Percentiles rank a stretch among this genome's conserved stretches.
Conservation (phyloP, 2,888 invertebrate species). For the Rosalia funebris region DNA sequence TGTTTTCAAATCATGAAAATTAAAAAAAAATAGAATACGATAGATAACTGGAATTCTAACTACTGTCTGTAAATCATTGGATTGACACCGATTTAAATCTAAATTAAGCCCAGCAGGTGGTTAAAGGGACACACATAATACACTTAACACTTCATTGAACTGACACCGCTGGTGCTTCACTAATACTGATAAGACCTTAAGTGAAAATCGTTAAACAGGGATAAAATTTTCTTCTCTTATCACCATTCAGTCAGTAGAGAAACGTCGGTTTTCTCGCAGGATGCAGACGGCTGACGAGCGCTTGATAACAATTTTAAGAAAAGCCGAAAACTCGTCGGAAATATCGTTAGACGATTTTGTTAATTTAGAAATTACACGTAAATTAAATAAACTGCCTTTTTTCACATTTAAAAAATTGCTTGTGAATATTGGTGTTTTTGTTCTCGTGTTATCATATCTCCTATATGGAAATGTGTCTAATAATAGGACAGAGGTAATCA, state of each 20-base stretch:
- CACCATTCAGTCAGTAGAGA: slow-evolving; percentile 12
- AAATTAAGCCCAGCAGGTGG: no score
- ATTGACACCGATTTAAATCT: no score
- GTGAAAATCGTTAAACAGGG: slow-evolving; percentile 24
- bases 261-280: slow-evolving; percentile 15
- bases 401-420: slow-evolving; percentile 14
- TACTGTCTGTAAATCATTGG: no score
- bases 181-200: slow-evolving; percentile 37
- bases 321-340: slow-evolving; percentile 37
- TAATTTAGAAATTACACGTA: slow-evolving; percentile 29
- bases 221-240: slow-evolving; percentile 25
- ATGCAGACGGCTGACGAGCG: slow-evolving; percentile 46
- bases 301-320: slow-evolving; percentile 38
- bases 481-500: no score
- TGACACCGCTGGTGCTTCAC: slow-evolving; percentile 41
- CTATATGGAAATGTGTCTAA: slow-evolving; percentile 26
- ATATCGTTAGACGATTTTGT: slow-evolving; percentile 28
- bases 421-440: slow-evolving; percentile 30
- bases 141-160: slow-evolving; percentile 45
- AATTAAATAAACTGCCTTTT: slow-evolving; percentile 8
- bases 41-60: no score
- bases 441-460: slow-evolving; percentile 28
- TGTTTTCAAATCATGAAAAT: no score
- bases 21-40: no score
- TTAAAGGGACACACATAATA: slow-evolving; percentile 31